These are phyloP conservation scores for Cardiocondyla obscurior DNA, from an alignment of 1,140 invertebrate species.

Conservation along the genomic window DNA sequence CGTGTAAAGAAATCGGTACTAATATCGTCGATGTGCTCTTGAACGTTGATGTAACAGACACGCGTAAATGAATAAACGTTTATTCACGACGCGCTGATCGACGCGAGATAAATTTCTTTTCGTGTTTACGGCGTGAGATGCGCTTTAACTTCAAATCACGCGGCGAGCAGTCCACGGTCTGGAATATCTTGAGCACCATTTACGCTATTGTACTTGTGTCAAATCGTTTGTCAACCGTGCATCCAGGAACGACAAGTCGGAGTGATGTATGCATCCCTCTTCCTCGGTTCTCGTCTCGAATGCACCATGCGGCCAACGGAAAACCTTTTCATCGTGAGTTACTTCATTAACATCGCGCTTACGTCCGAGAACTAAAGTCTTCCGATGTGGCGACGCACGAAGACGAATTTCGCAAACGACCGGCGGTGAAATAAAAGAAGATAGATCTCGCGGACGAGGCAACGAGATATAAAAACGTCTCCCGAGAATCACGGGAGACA, in stretches of 20 bases:
- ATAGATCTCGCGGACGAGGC: background rate
- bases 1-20: background rate
- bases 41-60: background rate
- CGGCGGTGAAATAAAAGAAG: slow-evolving; percentile 2
- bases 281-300: background rate
- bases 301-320: background rate
- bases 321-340: background rate
- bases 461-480: slow-evolving; percentile 12
- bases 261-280: slow-evolving; percentile 40
- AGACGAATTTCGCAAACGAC: slow-evolving; percentile 11
- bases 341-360: slow-evolving; percentile 36
- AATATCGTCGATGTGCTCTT: background rate
- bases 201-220: slow-evolving; percentile 28
- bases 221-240: slow-evolving; percentile 39
- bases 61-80: background rate
- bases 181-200: slow-evolving; percentile 13
- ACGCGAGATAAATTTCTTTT: background rate
- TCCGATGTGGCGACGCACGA: background rate
- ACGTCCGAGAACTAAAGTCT: background rate
- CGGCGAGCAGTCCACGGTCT: background rate
- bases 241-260: slow-evolving; percentile 13
- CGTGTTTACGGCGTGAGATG: background rate
- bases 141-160: background rate
- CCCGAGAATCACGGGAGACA: background rate
- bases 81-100: background rate